These are phyloP conservation scores for Stenurella melanura DNA, from an alignment of 2,888 invertebrate genomes.

Conservation along the genomic window DNA sequence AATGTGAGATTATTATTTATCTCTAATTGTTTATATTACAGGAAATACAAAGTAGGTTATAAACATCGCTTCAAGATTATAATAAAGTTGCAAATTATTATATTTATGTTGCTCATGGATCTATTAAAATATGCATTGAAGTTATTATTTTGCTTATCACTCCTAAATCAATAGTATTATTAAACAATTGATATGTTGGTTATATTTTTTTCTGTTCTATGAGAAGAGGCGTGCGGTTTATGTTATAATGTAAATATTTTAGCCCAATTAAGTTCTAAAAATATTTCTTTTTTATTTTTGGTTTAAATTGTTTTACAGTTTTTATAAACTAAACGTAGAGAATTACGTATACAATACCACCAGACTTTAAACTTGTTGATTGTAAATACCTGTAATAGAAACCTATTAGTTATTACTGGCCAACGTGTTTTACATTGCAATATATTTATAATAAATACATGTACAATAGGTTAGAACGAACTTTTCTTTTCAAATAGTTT, in stretches of 20 bases:
- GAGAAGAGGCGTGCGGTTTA: neutral
- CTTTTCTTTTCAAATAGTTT: too few species aligned
- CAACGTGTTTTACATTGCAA: neutral
- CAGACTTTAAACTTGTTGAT: neutral
- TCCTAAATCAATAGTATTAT: conserved; percentile 4
- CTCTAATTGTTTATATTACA: conserved; percentile 24
- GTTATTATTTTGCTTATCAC: conserved; percentile 13
- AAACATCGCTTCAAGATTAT: conserved; percentile 22
- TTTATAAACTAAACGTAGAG: neutral
- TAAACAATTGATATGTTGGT: conserved; percentile 8
- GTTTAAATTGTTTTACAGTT: conserved; percentile 16
- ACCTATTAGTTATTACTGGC: neutral
- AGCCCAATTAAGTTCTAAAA: conserved; percentile 2
- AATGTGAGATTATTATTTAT: conserved; percentile 15
- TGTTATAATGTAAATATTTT: conserved; percentile 15
- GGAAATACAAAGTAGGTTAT: conserved; percentile 32
- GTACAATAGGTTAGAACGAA: too few species aligned
- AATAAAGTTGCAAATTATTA: conserved; percentile 26
- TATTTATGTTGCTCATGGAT: conserved; percentile 1
- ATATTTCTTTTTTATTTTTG: conserved; percentile 5
- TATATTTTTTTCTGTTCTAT: neutral
- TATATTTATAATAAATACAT: too few species aligned
- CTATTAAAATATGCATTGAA: conserved; percentile 11
- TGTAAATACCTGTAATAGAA: neutral
- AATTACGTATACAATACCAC: conserved; percentile 5